Conservation (phyloP, 2,113 vertebrate genomes). For the Ciconia boyciana region DNA sequence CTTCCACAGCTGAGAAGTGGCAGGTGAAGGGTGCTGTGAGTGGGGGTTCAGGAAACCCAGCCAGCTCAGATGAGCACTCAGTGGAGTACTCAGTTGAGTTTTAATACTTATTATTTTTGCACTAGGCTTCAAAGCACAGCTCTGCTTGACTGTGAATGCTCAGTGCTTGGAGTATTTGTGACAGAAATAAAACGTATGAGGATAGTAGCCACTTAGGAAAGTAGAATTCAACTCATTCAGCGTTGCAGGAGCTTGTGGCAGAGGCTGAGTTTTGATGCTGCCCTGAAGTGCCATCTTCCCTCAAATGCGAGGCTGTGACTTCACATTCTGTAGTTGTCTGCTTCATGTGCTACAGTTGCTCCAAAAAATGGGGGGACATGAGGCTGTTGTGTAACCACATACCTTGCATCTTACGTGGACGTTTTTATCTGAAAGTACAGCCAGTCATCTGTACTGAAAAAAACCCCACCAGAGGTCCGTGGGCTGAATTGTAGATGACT, state of each 20-base stretch:
- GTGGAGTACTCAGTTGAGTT: neutral
- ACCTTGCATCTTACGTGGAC: fast-evolving
- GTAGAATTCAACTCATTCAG: neutral
- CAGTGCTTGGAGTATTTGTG: neutral
- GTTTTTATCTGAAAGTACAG: neutral
- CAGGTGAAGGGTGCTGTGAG: neutral
- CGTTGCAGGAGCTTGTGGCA: neutral
- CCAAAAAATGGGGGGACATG: fast-evolving
- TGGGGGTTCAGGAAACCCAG: neutral
- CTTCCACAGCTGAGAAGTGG: neutral
- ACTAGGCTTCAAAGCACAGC: neutral
- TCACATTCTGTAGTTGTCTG: neutral
- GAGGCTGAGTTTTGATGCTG: neutral
- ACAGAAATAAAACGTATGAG: neutral
- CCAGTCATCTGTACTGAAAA: neutral
- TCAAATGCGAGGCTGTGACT: neutral
- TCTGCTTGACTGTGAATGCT: neutral
- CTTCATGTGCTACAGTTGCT: fast-evolving
- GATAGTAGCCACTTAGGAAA: neutral
- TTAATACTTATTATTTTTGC: neutral
- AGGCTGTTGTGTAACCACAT: neutral
- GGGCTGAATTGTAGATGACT: neutral
- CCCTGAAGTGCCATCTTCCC: neutral
- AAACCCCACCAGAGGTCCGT: fast-evolving
- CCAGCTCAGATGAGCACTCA: neutral